Evolutionary conservation across 2,797 vertebrate species (phyloP).

Genomic region (Sebastes variabilis): DNA sequence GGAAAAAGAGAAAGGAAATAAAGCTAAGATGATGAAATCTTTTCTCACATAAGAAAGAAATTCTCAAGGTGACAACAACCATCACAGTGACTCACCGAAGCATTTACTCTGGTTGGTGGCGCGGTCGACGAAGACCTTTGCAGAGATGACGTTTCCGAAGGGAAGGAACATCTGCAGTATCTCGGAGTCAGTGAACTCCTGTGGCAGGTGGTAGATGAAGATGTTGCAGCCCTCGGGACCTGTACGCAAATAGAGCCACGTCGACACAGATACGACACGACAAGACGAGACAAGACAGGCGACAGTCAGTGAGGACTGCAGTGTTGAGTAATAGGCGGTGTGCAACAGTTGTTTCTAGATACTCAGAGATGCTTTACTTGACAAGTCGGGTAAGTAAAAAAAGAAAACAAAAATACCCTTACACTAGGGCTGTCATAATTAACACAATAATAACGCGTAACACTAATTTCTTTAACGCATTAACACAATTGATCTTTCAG

Average conservation of each 20-base stretch:
- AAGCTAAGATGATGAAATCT: background rate
- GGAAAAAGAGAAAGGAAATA: background rate
- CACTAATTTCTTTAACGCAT: too few species aligned
- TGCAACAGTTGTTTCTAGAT: background rate
- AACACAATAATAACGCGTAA: too few species aligned
- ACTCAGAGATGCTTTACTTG: background rate
- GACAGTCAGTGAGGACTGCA: background rate
- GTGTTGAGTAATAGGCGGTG: background rate
- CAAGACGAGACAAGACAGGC: background rate
- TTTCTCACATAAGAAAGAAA: background rate
- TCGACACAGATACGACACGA: background rate
- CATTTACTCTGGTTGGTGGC: conserved; percentile 99
- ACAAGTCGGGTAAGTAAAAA: background rate
- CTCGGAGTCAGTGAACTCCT: conserved; percentile 97
- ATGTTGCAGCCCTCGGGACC: conserved; percentile 98
- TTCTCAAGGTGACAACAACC: background rate
- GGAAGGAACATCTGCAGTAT: conserved; percentile 98
- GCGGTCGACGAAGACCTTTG: conserved; percentile 97
- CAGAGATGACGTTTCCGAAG: conserved; percentile 97
- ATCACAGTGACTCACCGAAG: conserved; percentile 86
- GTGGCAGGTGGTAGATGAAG: conserved; percentile 98
- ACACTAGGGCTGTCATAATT: too few species aligned
- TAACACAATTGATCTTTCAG: too few species aligned
- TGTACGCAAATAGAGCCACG: conserved; percentile 56
- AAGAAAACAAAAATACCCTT: background rate